Base-by-base conservation (phyloP, 1,140 invertebrate species). In the Charaxes varanes region DNA sequence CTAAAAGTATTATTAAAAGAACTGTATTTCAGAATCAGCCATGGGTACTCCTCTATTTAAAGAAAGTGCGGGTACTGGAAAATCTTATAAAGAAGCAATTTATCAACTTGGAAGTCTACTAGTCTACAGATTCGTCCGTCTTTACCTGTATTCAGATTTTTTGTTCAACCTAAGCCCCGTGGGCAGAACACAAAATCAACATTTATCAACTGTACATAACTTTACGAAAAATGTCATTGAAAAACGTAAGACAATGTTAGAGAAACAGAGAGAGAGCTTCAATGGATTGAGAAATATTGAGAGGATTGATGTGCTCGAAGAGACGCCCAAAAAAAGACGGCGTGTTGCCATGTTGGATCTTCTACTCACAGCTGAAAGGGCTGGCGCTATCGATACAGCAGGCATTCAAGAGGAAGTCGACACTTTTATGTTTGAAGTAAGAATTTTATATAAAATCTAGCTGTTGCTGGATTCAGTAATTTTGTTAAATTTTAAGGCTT, bases 281-380 rank as follows among this genome's bases (percentile, higher is more conserved):
- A n/a, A n/a, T n/a, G n/a, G n/a, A n/a, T n/a, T n/a, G n/a, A n/a
- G n/a, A n/a, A n/a, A n/a, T n/a, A n/a, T n/a, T n/a, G n/a, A n/a
- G n/a, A n/a, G n/a, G n/a, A n/a, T n/a, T n/a, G n/a, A n/a, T n/a
- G n/a, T n/a, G n/a, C n/a, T n/a, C n/a, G n/a, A n/a, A n/a, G n/a
- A n/a, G n/a, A n/a, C n/a, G n/a, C n/a, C n/a, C n/a, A n/a, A n/a
- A 54, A 45, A 14, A 89, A 86, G 45, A 88, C 87, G n/a, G 37
- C 83, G 88, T 21, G 58, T 90, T 7, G 92, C 93, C 2, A 94
- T 96, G 80, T 70, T 96, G 7, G 94, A 96, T 84, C 82, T 95
- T 41, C 57, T 94, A n/a, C 69, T 94, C 13, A 45, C 85, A 54
- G 85, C 85, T 14, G 85, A 87, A 27, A 76, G 83, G 21, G 61